Conservation (phyloP, 1,140 invertebrate genomes). For the Anthonomus grandis region DNA sequence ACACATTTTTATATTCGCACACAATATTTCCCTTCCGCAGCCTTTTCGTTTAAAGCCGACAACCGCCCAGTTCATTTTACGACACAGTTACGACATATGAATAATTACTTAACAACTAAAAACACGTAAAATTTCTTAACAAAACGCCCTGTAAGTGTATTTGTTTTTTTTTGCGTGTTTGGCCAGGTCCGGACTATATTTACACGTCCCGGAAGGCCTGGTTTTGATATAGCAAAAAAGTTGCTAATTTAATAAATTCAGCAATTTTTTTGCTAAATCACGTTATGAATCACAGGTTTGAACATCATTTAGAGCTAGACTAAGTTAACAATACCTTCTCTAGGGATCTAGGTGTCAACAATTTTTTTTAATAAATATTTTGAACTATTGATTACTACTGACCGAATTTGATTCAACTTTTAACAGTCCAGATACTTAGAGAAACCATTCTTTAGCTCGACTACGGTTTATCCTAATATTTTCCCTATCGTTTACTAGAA, state of each 20-base stretch:
- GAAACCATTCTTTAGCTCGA: constrained; percentile 18
- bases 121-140: constrained; percentile 23
- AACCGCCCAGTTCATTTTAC: not conserved
- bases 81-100: constrained; percentile 19
- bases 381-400: constrained; percentile 16
- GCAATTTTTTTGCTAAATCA: constrained; percentile 40
- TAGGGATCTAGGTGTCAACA: constrained; percentile 3
- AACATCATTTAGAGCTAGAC: constrained; percentile 44
- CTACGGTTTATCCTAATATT: constrained; percentile 11
- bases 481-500: constrained; percentile 13
- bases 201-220: constrained; percentile 5
- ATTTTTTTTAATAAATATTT: constrained; percentile 15
- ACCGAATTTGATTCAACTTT: constrained; percentile 14
- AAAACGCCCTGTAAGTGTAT: constrained; percentile 24
- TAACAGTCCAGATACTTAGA: constrained; percentile 13
- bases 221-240: not conserved
- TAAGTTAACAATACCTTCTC: constrained; percentile 26
- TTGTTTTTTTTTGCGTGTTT: constrained; percentile 24
- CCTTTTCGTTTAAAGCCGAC: not conserved
- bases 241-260: not conserved
- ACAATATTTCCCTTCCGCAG: too few relatives aligned
- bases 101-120: constrained; percentile 10
- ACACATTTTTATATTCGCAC: not conserved
- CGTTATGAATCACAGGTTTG: constrained; percentile 49
- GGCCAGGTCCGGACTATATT: not conserved